Evolutionary conservation across 1,140 invertebrate genomes (phyloP), one percentile per base, ranked within the genome.

Genomic region (Dolichoris vasculosae): DNA sequence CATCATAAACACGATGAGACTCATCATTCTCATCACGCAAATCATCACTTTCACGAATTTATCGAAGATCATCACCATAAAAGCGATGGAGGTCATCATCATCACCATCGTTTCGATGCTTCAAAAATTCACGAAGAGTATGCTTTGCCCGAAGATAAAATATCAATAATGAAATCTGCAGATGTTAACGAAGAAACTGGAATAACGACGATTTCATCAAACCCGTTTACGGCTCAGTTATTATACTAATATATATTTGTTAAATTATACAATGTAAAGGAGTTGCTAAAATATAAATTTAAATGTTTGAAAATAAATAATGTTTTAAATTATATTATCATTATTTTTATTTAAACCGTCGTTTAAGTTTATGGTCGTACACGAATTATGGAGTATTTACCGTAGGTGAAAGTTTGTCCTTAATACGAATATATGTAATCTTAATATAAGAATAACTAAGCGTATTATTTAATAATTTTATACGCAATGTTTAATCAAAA

Each of bases 111-210:
- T 30, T 76, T 86, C 64, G 84, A 63, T 43, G 73, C 81, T 71
- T 79, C 85, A 0, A 63, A 86, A 73, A 86, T 69, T 43, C 48
- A 83, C n/a, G 80, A 83, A 71, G 48, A 86, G 9, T 83, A 67
- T 46, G 63, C 11, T 13, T 86, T 86, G 3, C 75, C 80, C 23
- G 85, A 86, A 79, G 76, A 63, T 6, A 30, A 11, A 43, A 23
- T 71, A 26, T 13, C 51, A 64, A 64, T 55, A 69, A 40, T 30
- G 59, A 81, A 77, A 78, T 48, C 79, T 26, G 32, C 32, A 32
- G 82, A 76, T 71, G 38, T 73, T 0, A 73, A 9, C 30, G 32
- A 78, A 79, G 48, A 79, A 43, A 59, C 48, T 73, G 17, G 35
- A 32, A 38, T n/a, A 35, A 9, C 35, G 11, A 43, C 63, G n/a